phyloP scores from a whole-genome alignment of 2,113 vertebrate species.

The Nematolebias whitei region DNA sequence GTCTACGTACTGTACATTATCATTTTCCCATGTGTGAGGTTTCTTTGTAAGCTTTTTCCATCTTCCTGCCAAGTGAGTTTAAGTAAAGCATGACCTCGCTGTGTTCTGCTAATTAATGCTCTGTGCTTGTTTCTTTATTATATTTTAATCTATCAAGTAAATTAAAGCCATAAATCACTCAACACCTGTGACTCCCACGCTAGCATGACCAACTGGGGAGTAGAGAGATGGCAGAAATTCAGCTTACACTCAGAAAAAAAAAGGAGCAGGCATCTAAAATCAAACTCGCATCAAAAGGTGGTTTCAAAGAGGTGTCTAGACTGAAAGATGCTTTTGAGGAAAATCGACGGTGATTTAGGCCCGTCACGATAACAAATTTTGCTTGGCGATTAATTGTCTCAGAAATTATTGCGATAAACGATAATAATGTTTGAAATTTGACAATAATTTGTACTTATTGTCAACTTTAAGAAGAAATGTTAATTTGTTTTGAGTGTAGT shows the following conservation, averaged over 20 bases:
- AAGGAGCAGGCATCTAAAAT: constrained; percentile 31
- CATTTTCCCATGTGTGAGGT: constrained; percentile 10
- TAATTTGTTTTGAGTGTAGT: too few relatives aligned
- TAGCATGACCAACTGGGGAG: constrained; percentile 20
- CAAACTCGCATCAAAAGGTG: constrained; percentile 9
- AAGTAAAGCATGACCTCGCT: constrained; percentile 31
- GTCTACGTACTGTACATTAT: neutral
- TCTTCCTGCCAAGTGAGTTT: constrained; percentile 17
- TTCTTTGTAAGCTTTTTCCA: constrained; percentile 32
- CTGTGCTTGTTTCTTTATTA: constrained; percentile 42
- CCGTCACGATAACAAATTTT: too few relatives aligned
- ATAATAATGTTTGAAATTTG: too few relatives aligned
- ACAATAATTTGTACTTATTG: too few relatives aligned
- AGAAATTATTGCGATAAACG: too few relatives aligned
- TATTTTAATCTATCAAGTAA: constrained; percentile 68
- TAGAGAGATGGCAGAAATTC: constrained; percentile 32
- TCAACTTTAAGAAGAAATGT: too few relatives aligned
- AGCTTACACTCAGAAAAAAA: constrained; percentile 41
- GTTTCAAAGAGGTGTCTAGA: constrained; percentile 5
- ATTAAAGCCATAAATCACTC: constrained; percentile 77
- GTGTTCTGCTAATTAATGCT: constrained; percentile 51
- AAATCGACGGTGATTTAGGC: neutral
- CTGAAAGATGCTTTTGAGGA: constrained; percentile 1
- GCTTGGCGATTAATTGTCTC: too few relatives aligned
- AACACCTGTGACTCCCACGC: constrained; percentile 65